Evolutionary conservation across 2,113 vertebrate species (phyloP).

Genomic region (Oryzias javanicus): DNA sequence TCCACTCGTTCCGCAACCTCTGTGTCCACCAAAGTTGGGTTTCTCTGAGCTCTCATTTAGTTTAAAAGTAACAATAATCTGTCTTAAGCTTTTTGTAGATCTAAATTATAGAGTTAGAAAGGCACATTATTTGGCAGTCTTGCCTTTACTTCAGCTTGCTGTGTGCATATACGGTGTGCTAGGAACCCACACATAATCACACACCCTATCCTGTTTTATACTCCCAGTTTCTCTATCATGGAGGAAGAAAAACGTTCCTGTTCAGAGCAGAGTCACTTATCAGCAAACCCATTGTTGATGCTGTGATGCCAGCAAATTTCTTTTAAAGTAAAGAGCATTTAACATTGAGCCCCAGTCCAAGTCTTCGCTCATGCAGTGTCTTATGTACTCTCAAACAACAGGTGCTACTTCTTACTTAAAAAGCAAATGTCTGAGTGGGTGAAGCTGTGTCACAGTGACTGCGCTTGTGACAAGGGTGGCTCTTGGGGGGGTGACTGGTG

Average conservation of each 20-base stretch:
- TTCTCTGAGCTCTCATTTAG: conserved; percentile 54
- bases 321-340: conserved; percentile 23
- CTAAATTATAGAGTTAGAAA: conserved; percentile 58
- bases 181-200: too few species aligned
- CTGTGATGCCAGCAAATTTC: conserved; percentile 28
- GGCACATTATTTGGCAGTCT: too few species aligned
- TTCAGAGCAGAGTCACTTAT: conserved; percentile 39
- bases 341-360: conserved; percentile 6
- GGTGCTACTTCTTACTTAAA: conserved; percentile 23
- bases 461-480: conserved; percentile 25
- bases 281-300: conserved; percentile 36
- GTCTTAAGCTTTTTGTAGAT: conserved; percentile 74
- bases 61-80: conserved; percentile 78
- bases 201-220: too few species aligned
- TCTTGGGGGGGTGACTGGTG: conserved; percentile 27
- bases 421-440: conserved; percentile 57
- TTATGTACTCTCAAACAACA: conserved; percentile 20
- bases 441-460: conserved; percentile 41
- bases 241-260: conserved; percentile 12
- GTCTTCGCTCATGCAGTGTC: conserved; percentile 30
- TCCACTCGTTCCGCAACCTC: conserved; percentile 17
- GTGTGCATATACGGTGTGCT: too few species aligned
- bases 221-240: conserved; percentile 53
- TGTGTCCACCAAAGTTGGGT: conserved; percentile 36
- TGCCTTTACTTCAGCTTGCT: too few species aligned